phyloP scores from a whole-genome alignment of 2,888 invertebrate genomes.

The Aethes cnicana region DNA sequence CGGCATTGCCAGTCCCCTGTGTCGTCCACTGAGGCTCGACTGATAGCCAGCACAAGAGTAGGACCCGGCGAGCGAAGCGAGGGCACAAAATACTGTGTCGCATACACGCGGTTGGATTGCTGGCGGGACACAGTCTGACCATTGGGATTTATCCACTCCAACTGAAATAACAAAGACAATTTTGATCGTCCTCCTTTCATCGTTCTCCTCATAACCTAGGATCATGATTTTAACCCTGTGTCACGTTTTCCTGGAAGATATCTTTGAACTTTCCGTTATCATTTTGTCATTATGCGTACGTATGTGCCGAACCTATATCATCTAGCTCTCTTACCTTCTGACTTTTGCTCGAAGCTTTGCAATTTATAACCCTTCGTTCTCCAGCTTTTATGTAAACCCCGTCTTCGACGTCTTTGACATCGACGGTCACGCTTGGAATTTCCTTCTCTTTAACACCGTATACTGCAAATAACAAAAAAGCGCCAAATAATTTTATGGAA shows the following conservation, averaged over 20 bases:
- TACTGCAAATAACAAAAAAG: conserved; percentile 14
- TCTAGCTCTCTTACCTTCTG: conserved; percentile 68
- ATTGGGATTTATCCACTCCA: conserved; percentile 62
- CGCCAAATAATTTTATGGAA: neutral
- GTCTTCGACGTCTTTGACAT: conserved; percentile 48
- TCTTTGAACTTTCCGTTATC: too few relatives aligned
- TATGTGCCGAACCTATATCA: too few relatives aligned
- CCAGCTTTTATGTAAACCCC: conserved; percentile 49
- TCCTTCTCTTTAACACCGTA: conserved; percentile 37
- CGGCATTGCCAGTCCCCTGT: conserved; percentile 61
- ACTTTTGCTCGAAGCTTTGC: conserved; percentile 53
- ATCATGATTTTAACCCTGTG: too few relatives aligned
- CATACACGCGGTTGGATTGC: conserved; percentile 49
- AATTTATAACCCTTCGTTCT: conserved; percentile 50
- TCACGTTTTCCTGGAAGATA: too few relatives aligned
- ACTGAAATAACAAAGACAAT: conserved; percentile 41
- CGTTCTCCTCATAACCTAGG: too few relatives aligned
- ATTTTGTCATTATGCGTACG: too few relatives aligned
- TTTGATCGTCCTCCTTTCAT: too few relatives aligned
- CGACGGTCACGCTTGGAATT: conserved; percentile 46
- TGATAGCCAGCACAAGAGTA: conserved; percentile 50
- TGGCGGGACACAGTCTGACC: conserved; percentile 48
- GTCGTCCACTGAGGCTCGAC: conserved; percentile 49
- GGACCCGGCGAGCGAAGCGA: conserved; percentile 44
- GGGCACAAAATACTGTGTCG: conserved; percentile 53